Base-by-base conservation (phyloP, 1,140 invertebrate species). In the Drosophila truncata region DNA sequence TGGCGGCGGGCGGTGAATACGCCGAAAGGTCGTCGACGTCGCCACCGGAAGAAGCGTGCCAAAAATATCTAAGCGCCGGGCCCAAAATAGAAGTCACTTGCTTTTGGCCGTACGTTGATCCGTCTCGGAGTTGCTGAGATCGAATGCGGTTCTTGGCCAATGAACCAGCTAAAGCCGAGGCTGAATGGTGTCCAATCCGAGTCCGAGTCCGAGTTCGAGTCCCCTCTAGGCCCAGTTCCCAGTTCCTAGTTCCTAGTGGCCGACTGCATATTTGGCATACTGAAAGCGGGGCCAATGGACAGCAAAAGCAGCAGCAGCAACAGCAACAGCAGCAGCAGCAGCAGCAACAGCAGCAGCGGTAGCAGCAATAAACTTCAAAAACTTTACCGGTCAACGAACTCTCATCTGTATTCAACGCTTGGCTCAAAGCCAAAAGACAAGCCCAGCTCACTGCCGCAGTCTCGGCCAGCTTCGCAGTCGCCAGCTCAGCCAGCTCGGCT, bases 361-460 rank as follows among this genome's bases (percentile, higher is more conserved):
- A 58, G 64, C 75, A 84, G 82, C 78, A 78, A 70, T 78, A 87
- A 88, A 87, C 80, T 88, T 88, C 78, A 85, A 80, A 88, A 88
- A 70, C 73, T 74, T 71, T 50, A 50, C 58, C 85, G 85, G 85
- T 90, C 85, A 88, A 88, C 85, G 85, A 88, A 88, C 85, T 84
- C 75, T 41, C 59, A 71, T 72, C 70, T 72, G 52, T 72, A 72
- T 72, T 72, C 70, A 58, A 29, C 44, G 79, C 60, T 82, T 33
- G 67, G 69, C 79, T 82, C 78, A 72, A 80, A 82, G 77, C 81
- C 80, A 85, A 78, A 78, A 72, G 54, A 72, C 70, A 74, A 73
- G 41, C 70, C 72, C 59, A 74, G 67, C 44, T 18, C 27, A 57
- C 65, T 61, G 75, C 50, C 57, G 35, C 57, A 20, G 80, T 42